A percentile compares a stretch with the other conserved stretches of the same genome.
Evolutionary conservation across 2,113 vertebrate species (phyloP).

Genomic region (Pseudopodoces humilis): DNA sequence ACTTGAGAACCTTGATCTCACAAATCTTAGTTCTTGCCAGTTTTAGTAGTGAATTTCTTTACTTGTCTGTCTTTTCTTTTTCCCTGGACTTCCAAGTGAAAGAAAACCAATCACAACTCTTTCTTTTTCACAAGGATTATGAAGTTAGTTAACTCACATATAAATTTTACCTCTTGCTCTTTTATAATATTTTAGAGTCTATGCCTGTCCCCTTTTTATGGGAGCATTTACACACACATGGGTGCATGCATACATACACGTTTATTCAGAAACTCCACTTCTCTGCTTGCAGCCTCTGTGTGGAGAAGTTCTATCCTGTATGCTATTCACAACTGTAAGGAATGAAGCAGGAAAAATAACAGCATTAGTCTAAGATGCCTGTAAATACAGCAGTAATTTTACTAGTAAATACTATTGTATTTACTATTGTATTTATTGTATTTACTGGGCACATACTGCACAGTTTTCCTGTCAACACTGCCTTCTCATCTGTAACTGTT

Average conservation of each 20-base stretch:
- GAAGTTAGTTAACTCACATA: not conserved
- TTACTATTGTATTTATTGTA: too few species aligned
- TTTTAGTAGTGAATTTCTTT: not conserved
- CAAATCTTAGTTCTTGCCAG: not conserved
- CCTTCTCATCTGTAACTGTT: not conserved
- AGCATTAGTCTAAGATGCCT: not conserved
- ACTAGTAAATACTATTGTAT: not conserved
- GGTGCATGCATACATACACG: accelerated
- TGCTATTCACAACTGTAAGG: not conserved
- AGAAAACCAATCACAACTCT: not conserved
- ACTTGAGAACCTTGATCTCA: not conserved
- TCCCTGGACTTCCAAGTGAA: not conserved
- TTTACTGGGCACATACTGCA: not conserved
- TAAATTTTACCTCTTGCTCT: not conserved
- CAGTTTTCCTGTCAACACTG: not conserved
- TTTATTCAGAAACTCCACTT: not conserved
- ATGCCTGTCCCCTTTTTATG: not conserved
- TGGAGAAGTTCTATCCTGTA: not conserved
- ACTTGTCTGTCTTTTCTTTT: not conserved
- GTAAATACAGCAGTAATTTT: not conserved
- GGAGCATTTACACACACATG: not conserved
- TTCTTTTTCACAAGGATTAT: not conserved
- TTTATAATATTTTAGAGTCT: not conserved
- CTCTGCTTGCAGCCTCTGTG: not conserved
- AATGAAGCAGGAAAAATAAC: not conserved